Evolutionary conservation across 2,113 vertebrate species (phyloP).

Genomic region (Rhinolophus ferrumequinum): DNA sequence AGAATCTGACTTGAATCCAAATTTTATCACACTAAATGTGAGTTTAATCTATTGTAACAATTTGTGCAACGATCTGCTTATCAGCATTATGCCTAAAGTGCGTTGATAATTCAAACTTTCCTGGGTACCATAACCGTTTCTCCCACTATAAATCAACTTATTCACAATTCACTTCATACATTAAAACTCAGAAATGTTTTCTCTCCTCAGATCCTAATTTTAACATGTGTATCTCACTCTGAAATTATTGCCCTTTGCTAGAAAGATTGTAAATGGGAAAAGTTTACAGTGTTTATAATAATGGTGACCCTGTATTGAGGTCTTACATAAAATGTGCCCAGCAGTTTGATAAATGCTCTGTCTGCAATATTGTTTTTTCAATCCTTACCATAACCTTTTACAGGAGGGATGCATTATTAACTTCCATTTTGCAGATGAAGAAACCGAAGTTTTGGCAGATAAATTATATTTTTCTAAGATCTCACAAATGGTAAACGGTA

Average conservation of each 20-base stretch:
- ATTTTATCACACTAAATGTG: not conserved
- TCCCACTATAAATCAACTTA: not conserved
- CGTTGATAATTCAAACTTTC: not conserved
- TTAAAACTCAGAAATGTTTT: not conserved
- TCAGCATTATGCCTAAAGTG: not conserved
- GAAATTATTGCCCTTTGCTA: not conserved
- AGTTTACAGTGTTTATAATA: not conserved
- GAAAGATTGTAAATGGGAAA: not conserved
- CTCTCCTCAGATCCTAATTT: not conserved
- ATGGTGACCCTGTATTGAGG: not conserved
- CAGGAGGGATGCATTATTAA: not conserved
- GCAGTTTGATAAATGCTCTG: not conserved
- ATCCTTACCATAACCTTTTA: not conserved
- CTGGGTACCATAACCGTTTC: not conserved
- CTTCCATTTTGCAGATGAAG: not conserved
- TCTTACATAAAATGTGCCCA: not conserved
- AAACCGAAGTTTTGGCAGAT: not conserved
- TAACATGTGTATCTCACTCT: not conserved
- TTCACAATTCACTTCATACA: not conserved
- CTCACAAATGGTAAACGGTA: not conserved
- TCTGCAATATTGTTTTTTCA: not conserved
- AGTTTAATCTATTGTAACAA: slow-evolving; percentile 15
- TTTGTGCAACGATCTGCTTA: not conserved
- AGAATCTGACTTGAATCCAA: not conserved
- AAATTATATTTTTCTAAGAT: not conserved